Base-by-base conservation (phyloP, 2,888 invertebrate species). In the Lottia gigantea region DNA sequence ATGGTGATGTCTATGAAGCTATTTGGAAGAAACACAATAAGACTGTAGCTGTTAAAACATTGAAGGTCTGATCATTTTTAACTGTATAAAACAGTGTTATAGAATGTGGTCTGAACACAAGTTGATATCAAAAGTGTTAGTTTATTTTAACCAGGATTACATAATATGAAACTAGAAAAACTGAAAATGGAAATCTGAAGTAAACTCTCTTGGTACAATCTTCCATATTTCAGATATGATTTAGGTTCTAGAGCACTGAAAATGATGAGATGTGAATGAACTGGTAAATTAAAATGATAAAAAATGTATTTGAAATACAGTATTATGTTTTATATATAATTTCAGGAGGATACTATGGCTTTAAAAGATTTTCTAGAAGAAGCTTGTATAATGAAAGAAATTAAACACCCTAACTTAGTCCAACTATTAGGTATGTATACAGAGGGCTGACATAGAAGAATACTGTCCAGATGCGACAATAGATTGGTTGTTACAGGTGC, bases 311-410 rank as follows among this genome's bases (percentile, higher is more conserved):
- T n/a, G n/a, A n/a, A n/a, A n/a, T n/a, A n/a, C n/a, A n/a, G n/a
- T n/a, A n/a, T n/a, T n/a, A n/a, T n/a, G n/a, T 31, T 31, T 31
- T 3, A 31, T 31, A 6, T 31, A 31, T 31, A 31, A 61, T 46
- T 83, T 6, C 81, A 92, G 91, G 98, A 99, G 90, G 99, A 99
- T 88, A 98, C 98, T 25, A 99, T 99, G 98, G 98, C 98, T 15
- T 91, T 99, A 72, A 98, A 98, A 89, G 99, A 99, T 90, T 99
- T 99, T 90, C 91, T 99, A 67, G 98, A 98, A 87, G 99, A 99
- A 90, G 99, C 99, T 1, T 95, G 96, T 69, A 97, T 99, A 71
- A 99, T 99, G 99, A 99, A 99, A 89, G 98, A 98, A 90, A 97
- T 99, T 96, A 96, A 97, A 83, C 99, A 99, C 90, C 95, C 97